These are phyloP conservation scores for Rhinoraja longicauda DNA, from an alignment of 2,797 vertebrate species.

Conservation along the genomic window DNA sequence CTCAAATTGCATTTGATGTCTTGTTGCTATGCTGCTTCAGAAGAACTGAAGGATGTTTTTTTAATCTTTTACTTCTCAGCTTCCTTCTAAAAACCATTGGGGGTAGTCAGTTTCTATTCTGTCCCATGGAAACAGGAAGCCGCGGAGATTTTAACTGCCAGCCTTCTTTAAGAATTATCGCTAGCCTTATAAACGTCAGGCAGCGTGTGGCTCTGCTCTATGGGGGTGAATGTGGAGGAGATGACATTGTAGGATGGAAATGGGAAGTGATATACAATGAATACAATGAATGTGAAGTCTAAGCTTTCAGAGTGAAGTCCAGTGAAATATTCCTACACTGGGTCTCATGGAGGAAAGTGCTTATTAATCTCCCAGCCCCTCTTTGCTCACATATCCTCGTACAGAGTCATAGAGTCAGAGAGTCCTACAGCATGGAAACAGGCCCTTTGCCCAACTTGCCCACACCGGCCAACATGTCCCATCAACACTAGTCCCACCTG, in stretches of 20 bases:
- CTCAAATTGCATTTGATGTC: neutral
- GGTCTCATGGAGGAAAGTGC: neutral
- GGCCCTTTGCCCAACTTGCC: too few species aligned
- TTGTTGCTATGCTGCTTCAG: neutral
- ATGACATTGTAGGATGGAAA: neutral
- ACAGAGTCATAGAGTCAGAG: too few species aligned
- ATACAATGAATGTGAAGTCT: neutral
- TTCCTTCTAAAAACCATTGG: neutral
- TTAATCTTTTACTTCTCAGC: neutral
- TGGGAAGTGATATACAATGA: too few species aligned
- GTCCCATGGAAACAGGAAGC: neutral
- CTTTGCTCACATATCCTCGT: too few species aligned
- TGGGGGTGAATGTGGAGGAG: neutral
- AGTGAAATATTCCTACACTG: neutral
- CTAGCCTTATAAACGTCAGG: neutral
- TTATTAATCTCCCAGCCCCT: neutral
- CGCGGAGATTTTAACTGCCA: neutral
- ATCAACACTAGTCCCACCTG: too few species aligned
- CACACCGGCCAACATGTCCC: too few species aligned
- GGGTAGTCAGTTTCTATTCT: neutral
- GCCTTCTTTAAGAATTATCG: neutral
- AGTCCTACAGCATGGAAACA: too few species aligned
- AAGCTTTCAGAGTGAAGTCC: neutral
- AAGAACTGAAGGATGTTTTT: neutral
- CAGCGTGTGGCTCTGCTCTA: neutral